phyloP scores from a whole-genome alignment of 2,888 invertebrate genomes.

The Hyles lineata region DNA sequence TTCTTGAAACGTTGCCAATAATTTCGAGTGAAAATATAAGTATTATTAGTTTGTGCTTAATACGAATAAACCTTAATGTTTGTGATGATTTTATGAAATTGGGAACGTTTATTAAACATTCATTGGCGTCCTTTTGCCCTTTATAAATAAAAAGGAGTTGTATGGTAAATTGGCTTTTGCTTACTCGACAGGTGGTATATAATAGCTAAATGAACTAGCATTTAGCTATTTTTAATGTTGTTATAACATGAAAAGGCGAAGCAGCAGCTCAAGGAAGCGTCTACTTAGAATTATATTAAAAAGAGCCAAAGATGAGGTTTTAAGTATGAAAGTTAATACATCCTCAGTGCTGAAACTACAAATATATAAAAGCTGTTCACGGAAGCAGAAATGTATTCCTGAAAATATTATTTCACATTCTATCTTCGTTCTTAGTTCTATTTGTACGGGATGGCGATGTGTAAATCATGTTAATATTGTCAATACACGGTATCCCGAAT shows the following conservation, averaged over 20 bases:
- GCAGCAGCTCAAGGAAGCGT: not conserved
- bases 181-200: not conserved
- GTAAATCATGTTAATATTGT: not conserved
- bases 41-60: not conserved
- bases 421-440: no score
- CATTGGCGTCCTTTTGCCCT: not conserved
- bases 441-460: not conserved
- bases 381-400: no score
- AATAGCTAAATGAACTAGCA: not conserved
- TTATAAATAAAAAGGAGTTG: not conserved
- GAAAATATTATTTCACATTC: not conserved
- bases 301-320: not conserved
- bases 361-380: not conserved
- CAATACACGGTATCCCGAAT: not conserved
- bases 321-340: not conserved
- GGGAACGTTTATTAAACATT: not conserved
- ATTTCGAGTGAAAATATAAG: not conserved
- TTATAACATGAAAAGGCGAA: not conserved
- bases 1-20: slow-evolving; percentile 5
- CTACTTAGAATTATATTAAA: no score
- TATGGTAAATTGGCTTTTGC: not conserved
- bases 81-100: not conserved
- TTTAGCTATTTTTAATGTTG: not conserved
- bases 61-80: not conserved
- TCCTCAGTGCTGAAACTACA: no score